Conservation (phyloP, 2,888 invertebrate genomes). For the Noctua janthe region DNA sequence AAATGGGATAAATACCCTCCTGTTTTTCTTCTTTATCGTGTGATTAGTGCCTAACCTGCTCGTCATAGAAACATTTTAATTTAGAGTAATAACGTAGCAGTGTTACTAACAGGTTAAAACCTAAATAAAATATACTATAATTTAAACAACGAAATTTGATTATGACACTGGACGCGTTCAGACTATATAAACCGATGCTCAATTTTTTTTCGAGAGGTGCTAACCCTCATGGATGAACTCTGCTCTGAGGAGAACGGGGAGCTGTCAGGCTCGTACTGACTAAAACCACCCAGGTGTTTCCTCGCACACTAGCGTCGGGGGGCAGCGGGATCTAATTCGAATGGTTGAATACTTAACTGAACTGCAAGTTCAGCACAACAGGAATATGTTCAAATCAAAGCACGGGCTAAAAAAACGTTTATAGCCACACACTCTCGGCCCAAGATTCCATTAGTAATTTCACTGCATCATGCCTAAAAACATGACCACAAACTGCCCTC, state of each 20-base stretch:
- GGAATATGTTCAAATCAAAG: background rate
- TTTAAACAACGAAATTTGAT: too few relatives aligned
- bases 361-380: background rate
- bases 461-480: conserved; percentile 21
- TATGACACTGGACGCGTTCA: too few relatives aligned
- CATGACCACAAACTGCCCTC: conserved; percentile 54
- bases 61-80: too few relatives aligned
- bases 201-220: background rate
- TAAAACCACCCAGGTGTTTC: background rate
- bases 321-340: background rate
- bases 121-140: too few relatives aligned
- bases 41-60: too few relatives aligned
- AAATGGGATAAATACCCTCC: background rate
- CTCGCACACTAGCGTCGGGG: background rate
- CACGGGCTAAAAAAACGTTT: background rate
- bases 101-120: too few relatives aligned
- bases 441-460: background rate
- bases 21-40: too few relatives aligned
- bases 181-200: background rate
- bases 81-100: too few relatives aligned
- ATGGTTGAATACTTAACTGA: background rate
- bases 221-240: background rate
- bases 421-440: background rate
- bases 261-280: background rate
- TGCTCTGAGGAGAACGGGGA: background rate